Conservation (phyloP, 1,140 invertebrate genomes). For the Maconellicoccus hirsutus region DNA sequence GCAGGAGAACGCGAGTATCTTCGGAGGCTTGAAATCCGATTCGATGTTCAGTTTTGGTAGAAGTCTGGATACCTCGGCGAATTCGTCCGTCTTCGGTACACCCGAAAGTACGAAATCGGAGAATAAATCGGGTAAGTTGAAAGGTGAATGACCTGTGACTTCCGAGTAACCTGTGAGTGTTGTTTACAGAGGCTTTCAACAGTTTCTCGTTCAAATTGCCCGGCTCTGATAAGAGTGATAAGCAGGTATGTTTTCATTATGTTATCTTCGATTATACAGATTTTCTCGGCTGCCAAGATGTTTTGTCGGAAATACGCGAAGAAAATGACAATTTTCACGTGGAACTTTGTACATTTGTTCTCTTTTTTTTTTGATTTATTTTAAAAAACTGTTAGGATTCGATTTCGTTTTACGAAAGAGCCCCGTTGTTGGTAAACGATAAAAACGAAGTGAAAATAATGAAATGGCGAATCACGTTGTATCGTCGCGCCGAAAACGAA, state of each 20-base stretch:
- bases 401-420: not conserved
- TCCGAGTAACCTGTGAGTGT: too few relatives aligned
- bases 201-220: not conserved
- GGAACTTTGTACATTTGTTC: too few relatives aligned
- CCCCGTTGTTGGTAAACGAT: constrained; percentile 54
- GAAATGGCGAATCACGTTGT: constrained; percentile 58
- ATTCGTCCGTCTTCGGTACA: not conserved
- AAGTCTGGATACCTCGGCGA: not conserved
- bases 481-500: constrained; percentile 59
- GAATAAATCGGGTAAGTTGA: not conserved
- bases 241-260: not conserved
- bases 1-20: not conserved
- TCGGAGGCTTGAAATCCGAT: not conserved
- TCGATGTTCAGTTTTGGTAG: not conserved
- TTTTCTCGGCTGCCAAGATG: too few relatives aligned
- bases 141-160: not conserved
- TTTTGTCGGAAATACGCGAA: too few relatives aligned
- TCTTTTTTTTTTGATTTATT: too few relatives aligned
- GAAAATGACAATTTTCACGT: too few relatives aligned
- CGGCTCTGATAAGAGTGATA: not conserved
- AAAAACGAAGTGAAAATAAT: constrained; percentile 61
- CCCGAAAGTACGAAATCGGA: not conserved
- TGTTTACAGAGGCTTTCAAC: not conserved
- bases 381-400: not conserved
- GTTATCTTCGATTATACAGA: too few relatives aligned